Evolutionary conservation across 2,888 invertebrate species (phyloP).

Genomic region (Dryobotodes eremita): DNA sequence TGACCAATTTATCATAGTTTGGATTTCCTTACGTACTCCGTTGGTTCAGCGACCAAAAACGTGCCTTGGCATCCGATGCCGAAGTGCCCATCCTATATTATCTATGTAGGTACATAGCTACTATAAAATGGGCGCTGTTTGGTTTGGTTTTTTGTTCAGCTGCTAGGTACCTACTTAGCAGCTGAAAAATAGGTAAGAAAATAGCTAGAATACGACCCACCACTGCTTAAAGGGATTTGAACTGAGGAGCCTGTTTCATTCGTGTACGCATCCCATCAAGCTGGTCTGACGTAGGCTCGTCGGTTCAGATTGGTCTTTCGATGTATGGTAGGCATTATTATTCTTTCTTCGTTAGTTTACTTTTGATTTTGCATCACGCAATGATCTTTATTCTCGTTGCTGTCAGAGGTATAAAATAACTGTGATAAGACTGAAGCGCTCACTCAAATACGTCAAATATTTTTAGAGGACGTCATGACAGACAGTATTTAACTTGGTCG

Average conservation of each 20-base stretch:
- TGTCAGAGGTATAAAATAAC: not conserved
- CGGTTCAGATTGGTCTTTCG: not conserved
- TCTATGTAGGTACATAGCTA: not conserved
- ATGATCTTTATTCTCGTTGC: not conserved
- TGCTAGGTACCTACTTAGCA: not conserved
- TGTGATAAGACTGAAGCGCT: not conserved
- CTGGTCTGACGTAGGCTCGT: not conserved
- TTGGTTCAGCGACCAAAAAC: not conserved
- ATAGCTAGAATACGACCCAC: not conserved
- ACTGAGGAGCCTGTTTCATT: not conserved
- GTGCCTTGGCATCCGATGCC: not conserved
- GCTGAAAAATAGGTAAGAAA: not conserved
- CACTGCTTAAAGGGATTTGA: not conserved
- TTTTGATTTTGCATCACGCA: not conserved
- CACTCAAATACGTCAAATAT: not conserved
- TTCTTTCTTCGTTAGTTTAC: not conserved
- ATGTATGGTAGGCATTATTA: not conserved
- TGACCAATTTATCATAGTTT: not conserved
- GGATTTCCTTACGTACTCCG: not conserved
- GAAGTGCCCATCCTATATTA: not conserved
- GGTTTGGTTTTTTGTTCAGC: too few species aligned
- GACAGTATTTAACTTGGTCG: not conserved
- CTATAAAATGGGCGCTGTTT: too few species aligned
- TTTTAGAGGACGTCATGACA: not conserved
- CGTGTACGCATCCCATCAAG: not conserved